Base-by-base conservation (phyloP, 1,140 invertebrate species). In the Lordiphosa mommai region DNA sequence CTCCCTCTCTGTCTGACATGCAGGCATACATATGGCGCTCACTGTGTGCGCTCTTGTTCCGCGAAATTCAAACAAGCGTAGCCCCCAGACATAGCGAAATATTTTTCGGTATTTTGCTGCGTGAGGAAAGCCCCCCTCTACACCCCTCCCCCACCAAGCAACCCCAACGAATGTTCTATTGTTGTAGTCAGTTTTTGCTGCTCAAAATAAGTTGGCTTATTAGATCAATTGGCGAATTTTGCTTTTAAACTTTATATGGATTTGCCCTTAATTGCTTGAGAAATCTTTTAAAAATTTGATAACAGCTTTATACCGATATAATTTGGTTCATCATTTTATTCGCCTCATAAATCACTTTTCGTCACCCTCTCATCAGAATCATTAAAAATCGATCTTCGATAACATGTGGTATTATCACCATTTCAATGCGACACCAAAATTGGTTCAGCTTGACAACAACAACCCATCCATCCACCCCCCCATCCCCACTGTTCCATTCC, bases 211-310 rank as follows among this genome's bases (percentile, higher is more conserved):
- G 23, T 70, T 74, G 64, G 70, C 74, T 80, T 74, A 80, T 74
- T 82, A 82, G 76, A 80, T 82, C 61, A 80, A 82, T 57, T 58
- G n/a, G n/a, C n/a, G n/a, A n/a, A n/a, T n/a, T n/a, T n/a, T n/a
- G n/a, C n/a, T n/a, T n/a, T n/a, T n/a, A n/a, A n/a, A n/a, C n/a
- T n/a, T n/a, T n/a, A n/a, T n/a, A n/a, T n/a, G n/a, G n/a, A n/a
- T n/a, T n/a, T n/a, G n/a, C n/a, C n/a, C n/a, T 23, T 34, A 30
- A 14, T 37, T 23, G 6, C 14, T 40, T 14, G 20, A 23, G 20
- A 5, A 23, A 23, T 55, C 8, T 38, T 49, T 29, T 16, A 20
- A 23, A 41, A 51, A 36, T 50, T 56, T 41, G 36, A 7, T 16
- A 27, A 27, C 23, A 27, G 23, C 23, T 27, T 27, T 6, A 27